Conservation (phyloP, 2,797 vertebrate species). For the Chrysocyon brachyurus region DNA sequence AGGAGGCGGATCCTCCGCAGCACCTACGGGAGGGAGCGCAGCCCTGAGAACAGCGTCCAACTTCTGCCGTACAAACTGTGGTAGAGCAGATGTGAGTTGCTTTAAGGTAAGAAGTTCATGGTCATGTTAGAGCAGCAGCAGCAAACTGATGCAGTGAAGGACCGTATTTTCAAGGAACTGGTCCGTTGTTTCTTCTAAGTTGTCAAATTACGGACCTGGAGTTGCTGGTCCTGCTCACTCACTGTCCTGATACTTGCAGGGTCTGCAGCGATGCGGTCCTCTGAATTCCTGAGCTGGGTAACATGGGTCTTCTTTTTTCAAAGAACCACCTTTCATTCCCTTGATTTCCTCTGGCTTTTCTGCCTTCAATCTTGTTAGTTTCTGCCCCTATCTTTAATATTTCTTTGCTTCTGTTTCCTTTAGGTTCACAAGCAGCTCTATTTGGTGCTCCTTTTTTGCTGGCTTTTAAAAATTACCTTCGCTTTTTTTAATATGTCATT, state of each 20-base stretch:
- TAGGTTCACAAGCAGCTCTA: not conserved
- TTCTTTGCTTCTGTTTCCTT: not conserved
- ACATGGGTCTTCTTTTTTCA: not conserved
- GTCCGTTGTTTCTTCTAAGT: not conserved
- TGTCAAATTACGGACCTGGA: not conserved
- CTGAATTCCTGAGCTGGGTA: not conserved
- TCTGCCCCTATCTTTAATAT: not conserved
- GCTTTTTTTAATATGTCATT: not conserved
- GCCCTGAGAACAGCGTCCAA: not conserved
- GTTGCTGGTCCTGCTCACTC: not conserved
- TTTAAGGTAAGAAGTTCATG: not conserved
- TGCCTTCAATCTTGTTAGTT: not conserved
- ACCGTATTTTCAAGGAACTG: not conserved
- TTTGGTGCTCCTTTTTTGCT: not conserved
- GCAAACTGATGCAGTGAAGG: not conserved
- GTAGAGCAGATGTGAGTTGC: not conserved
- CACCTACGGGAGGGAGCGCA: too few relatives aligned
- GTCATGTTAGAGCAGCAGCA: not conserved
- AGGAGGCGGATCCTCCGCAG: not conserved
- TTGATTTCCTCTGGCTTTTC: slow-evolving; percentile 21
- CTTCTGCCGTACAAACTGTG: not conserved
- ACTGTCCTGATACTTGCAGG: not conserved
- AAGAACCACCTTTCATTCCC: not conserved
- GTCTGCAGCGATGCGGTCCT: not conserved
- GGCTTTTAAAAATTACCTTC: not conserved